Evolutionary conservation across 2,888 invertebrate genomes (phyloP), one percentile per base, ranked within the genome.

Genomic region (Molanna angustata): DNA sequence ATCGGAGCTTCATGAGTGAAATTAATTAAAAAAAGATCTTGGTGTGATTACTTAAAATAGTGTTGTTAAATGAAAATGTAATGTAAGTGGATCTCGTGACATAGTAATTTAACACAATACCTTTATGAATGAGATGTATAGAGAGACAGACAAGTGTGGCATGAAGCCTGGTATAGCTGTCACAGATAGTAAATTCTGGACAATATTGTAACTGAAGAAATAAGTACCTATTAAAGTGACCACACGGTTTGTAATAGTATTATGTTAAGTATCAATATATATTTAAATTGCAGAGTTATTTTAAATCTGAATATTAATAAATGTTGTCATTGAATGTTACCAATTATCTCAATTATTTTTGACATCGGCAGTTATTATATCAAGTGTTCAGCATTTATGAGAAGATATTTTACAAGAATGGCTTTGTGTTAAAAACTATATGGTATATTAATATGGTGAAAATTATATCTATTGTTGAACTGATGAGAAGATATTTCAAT

Each of bases 11-110:
- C n/a, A n/a, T n/a, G n/a, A n/a, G n/a, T n/a, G n/a, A n/a, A n/a
- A n/a, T n/a, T n/a, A n/a, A n/a, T n/a, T n/a, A 27, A 27, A 27
- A 4, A 27, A 27, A 27, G 27, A 27, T 27, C 27, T 41, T 41
- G 58, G 58, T 56, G 56, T 54, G 50, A 49, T 49, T 58, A 58
- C 58, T 58, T 58, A 58, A 58, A 49, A 56, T 51, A 46, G 47
- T 48, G 53, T 54, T 56, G 56, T 53, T 56, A 27, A 40, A 50
- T 39, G 20, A 48, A 41, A 44, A 42, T 56, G 20, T 51, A 17
- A 43, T 54, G 42, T 44, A 51, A 52, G 53, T 51, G 52, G 58
- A 58, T 58, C 58, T 58, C 58, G 33, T 37, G 35, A 44, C 32
- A 40, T 40, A n/a, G n/a, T n/a, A n/a, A n/a, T n/a, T n/a, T n/a